phyloP scores from a whole-genome alignment of 2,888 invertebrate species.

The Lordiphosa fenestrarum region DNA sequence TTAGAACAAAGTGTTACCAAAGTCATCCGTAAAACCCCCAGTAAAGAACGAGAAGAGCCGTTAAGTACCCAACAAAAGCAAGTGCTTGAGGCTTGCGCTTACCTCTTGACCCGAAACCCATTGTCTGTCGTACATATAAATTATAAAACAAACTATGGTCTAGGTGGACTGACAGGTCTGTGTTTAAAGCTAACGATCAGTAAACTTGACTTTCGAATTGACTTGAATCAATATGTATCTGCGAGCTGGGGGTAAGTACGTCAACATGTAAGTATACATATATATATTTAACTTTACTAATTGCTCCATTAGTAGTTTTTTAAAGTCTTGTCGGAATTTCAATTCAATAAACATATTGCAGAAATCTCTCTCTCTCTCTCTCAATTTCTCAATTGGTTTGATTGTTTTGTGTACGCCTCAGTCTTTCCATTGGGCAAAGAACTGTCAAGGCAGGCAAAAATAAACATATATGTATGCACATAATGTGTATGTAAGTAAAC shows the following conservation, averaged over 20 bases:
- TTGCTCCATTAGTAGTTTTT: conserved; percentile 41
- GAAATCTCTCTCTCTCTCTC: conserved; percentile 1
- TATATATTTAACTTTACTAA: conserved; percentile 27
- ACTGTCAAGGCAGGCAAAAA: conserved; percentile 25
- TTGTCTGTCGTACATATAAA: too few relatives aligned
- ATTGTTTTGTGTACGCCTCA: conserved; percentile 16
- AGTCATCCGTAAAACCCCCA: too few relatives aligned
- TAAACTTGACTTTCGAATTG: not conserved
- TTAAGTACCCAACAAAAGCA: too few relatives aligned
- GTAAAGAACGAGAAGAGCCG: too few relatives aligned
- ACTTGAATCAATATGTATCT: conserved; percentile 1
- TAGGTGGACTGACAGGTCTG: too few relatives aligned
- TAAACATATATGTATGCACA: conserved; percentile 19
- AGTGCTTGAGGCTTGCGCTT: too few relatives aligned
- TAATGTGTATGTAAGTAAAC: conserved; percentile 17
- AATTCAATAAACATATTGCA: not conserved
- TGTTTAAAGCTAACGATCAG: too few relatives aligned
- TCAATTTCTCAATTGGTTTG: conserved; percentile 22
- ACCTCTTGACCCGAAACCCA: too few relatives aligned
- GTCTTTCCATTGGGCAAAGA: conserved; percentile 31
- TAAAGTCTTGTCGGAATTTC: conserved; percentile 25
- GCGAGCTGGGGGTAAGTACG: not conserved
- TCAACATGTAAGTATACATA: conserved; percentile 22
- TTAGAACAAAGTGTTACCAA: too few relatives aligned
- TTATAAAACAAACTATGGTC: too few relatives aligned